These are phyloP conservation scores for Temnopleurus reevesii DNA, from an alignment of 53 echinoderm and acorn worm species.

Conservation along the genomic window DNA sequence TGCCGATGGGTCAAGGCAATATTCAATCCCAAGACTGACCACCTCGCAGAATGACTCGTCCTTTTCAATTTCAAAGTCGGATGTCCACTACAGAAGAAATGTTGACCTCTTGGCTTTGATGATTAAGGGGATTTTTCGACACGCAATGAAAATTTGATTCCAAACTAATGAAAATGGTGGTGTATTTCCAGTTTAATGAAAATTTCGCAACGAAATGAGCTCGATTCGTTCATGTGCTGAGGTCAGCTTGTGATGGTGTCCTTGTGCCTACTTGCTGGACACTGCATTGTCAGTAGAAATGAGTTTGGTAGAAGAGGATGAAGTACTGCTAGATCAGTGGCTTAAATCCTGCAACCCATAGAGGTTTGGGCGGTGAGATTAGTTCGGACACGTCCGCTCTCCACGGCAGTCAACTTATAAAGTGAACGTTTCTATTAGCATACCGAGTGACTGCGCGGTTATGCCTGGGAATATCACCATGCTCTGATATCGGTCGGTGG, in stretches of 20 bases:
- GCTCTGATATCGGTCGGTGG: too few species aligned
- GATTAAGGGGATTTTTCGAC: neutral
- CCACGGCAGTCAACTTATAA: neutral
- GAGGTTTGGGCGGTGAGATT: neutral
- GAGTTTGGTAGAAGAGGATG: neutral
- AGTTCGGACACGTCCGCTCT: neutral
- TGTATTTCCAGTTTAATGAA: neutral
- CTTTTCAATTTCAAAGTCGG: neutral
- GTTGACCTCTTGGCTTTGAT: neutral
- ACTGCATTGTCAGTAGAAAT: neutral
- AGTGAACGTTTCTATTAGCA: neutral
- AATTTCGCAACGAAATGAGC: neutral
- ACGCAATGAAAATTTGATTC: slow-evolving; percentile 14
- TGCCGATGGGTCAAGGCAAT: too few species aligned
- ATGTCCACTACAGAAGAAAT: neutral
- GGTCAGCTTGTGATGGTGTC: neutral
- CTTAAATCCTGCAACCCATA: neutral
- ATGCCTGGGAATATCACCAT: too few species aligned
- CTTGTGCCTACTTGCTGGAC: neutral
- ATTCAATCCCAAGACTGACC: too few species aligned
- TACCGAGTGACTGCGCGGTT: neutral
- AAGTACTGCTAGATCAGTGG: neutral
- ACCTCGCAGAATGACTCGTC: too few species aligned
- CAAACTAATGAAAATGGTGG: slow-evolving; percentile 1
- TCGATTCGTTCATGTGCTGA: too few species aligned